phyloP scores from a whole-genome alignment of 2,797 vertebrate genomes.

The Fistularia commersonii region DNA sequence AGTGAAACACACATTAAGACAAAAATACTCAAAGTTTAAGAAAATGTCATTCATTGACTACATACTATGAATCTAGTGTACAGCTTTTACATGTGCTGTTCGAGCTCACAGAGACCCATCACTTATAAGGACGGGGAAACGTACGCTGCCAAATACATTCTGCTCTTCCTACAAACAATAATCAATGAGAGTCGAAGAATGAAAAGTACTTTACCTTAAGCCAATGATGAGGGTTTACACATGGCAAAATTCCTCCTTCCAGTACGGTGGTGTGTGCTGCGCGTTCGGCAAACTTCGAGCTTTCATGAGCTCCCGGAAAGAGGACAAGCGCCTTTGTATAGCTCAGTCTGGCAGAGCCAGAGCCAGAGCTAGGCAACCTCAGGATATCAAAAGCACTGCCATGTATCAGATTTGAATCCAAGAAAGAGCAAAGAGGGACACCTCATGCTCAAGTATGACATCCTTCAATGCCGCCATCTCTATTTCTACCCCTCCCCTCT shows the following conservation, averaged over 20 bases:
- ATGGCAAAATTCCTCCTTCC: slow-evolving; percentile 39
- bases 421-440: slow-evolving; percentile 44
- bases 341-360: slow-evolving; percentile 32
- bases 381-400: slow-evolving; percentile 39
- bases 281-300: slow-evolving; percentile 14
- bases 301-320: slow-evolving; percentile 22
- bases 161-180: no score
- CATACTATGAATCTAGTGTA: no score
- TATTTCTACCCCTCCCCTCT: slow-evolving; percentile 62
- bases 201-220: slow-evolving; percentile 13
- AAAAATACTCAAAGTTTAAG: no score
- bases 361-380: slow-evolving; percentile 38
- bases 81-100: no score
- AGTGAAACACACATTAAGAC: no score
- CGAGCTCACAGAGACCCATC: no score
- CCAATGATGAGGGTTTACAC: slow-evolving; percentile 35
- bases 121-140: no score
- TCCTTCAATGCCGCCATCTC: slow-evolving; percentile 45
- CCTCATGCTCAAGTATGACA: slow-evolving; percentile 41
- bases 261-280: no score
- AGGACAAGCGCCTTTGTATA: slow-evolving; percentile 31
- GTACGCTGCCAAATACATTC: no score
- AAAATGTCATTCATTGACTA: no score
- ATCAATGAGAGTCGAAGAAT: slow-evolving; percentile 8
- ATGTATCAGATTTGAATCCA: slow-evolving; percentile 47